Percentiles rank a stretch among this genome's conserved stretches.
phyloP scores from a whole-genome alignment of 1,140 invertebrate genomes.

The Sitobion miscanthi region DNA sequence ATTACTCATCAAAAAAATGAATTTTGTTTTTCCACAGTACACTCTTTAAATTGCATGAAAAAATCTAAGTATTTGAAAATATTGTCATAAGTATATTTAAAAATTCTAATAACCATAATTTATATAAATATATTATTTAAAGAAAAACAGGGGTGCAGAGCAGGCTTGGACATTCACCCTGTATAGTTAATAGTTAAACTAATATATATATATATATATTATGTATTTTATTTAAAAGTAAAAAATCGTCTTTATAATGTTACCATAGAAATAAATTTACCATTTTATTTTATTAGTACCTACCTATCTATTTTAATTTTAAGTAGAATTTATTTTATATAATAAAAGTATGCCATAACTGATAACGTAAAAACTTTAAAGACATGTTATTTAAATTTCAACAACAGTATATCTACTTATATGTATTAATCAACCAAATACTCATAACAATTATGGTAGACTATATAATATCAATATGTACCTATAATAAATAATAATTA shows the following conservation, averaged over 20 bases:
- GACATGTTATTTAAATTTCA: not conserved
- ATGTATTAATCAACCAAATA: not conserved
- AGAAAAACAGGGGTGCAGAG: not conserved
- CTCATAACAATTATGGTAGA: not conserved
- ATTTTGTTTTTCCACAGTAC: not conserved
- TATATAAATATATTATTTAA: not conserved
- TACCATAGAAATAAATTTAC: not conserved
- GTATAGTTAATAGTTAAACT: not conserved
- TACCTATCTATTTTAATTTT: not conserved
- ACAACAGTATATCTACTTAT: not conserved
- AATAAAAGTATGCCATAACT: not conserved
- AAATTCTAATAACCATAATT: not conserved
- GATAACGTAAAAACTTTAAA: not conserved
- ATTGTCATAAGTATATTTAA: not conserved
- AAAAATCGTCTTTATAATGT: not conserved
- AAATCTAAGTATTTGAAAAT: not conserved
- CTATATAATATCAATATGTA: not conserved
- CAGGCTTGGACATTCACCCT: not conserved
- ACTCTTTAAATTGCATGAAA: not conserved
- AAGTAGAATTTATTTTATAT: not conserved
- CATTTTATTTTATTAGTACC: not conserved
- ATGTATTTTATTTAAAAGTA: constrained; percentile 15
- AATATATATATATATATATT: not conserved
- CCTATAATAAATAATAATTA: not conserved
- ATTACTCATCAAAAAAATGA: not conserved